Conservation (phyloP, 2,797 vertebrate genomes). For the Diplodus puntazzo region DNA sequence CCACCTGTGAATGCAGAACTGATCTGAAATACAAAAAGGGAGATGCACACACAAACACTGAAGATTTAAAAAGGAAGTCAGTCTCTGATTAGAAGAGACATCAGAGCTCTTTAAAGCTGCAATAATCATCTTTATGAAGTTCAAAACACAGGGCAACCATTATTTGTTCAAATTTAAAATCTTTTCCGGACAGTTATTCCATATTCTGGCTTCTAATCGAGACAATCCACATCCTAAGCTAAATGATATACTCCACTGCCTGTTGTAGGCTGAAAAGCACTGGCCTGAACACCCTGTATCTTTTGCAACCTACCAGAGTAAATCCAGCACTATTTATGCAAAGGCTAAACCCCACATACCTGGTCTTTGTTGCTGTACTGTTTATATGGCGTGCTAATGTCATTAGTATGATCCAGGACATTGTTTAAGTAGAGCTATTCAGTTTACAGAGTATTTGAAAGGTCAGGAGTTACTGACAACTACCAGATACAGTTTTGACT, state of each 20-base stretch:
- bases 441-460: not conserved
- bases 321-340: not conserved
- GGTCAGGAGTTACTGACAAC: not conserved
- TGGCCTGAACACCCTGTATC: not conserved
- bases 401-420: not conserved
- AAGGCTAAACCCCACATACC: not conserved
- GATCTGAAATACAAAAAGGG: not conserved
- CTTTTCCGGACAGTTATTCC: not conserved
- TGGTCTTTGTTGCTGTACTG: no score
- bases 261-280: not conserved
- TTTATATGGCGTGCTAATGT: not conserved
- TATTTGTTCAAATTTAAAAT: not conserved
- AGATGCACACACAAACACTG: not conserved
- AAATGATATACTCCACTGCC: not conserved
- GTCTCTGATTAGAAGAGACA: not conserved
- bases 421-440: not conserved
- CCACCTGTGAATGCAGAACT: not conserved
- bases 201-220: not conserved
- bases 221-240: not conserved
- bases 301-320: not conserved
- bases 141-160: not conserved
- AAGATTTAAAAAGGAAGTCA: not conserved
- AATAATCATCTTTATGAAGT: not conserved
- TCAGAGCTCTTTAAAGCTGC: not conserved
- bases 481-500: not conserved